Base-by-base conservation (phyloP, 1,140 invertebrate species). In the Drosophila suzukii region DNA sequence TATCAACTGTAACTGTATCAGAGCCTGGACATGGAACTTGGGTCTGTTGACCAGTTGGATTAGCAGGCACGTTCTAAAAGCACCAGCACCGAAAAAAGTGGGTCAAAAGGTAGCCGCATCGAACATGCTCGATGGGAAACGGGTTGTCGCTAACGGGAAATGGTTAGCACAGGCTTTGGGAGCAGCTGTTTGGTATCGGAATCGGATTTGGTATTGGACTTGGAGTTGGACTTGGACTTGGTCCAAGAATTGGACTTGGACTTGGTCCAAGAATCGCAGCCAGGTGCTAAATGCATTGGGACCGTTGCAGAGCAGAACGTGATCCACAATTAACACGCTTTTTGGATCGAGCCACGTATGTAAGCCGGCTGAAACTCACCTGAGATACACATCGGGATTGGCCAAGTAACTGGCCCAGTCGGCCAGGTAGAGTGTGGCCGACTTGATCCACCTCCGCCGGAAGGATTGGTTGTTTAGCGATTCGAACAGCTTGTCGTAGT, bases 401-500 rank as follows among this genome's bases (percentile, higher is more conserved):
- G 96, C 94, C 15, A 97, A 78, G 63, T 96, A 94, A 4, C 95
- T 94, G 6, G 96, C 94, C 93, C 95, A 95, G 44, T 96, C 95
- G 3, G 96, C 96, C 34, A 97, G 92, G 75, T 96, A 96, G 53
- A 95, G 94, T 2, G 96, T 95, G 10, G 96, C 93, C 7, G 94
- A 94, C 61, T 94, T 95, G 62, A 97, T 95, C 96, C 96, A 97
- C 60, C 96, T 94, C 57, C 95, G 93, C 70, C 96, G 94, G 77
- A 96, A 95, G 5, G 94, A 94, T 24, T 95, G 95, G 84, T 97
- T 96, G 76, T 97, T 96, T 76, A 97, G 94, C 53, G 95, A 95
- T 61, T 96, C 95, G 65, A 97, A 93, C 50, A 97, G 94, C 61
- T 94, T 93, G 54, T 95, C 94, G 74, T 96, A 96, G 66, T 95